A percentile compares a stretch with the other conserved stretches of the same genome.
Evolutionary conservation across 1,140 invertebrate genomes (phyloP).

Genomic region (Homarus americanus): DNA sequence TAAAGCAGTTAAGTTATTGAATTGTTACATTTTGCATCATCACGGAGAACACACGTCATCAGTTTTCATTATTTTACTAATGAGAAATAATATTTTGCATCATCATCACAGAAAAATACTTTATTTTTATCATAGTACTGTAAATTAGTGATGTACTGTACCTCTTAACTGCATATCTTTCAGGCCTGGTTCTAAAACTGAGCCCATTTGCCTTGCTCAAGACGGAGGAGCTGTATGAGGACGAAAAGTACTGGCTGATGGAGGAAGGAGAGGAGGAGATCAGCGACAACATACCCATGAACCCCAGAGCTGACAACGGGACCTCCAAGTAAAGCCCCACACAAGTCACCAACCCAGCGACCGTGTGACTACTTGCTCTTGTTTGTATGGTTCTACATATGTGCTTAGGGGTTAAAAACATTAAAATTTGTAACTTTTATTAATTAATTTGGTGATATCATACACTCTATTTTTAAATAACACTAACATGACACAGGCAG

Average conservation of each 20-base stretch:
- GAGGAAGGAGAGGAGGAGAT: slow-evolving; percentile 75
- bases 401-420: not conserved
- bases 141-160: too few species aligned
- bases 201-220: slow-evolving; percentile 75
- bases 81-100: too few species aligned
- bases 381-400: not conserved
- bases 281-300: slow-evolving; percentile 32
- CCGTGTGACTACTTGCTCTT: not conserved
- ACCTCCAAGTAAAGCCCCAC: slow-evolving; percentile 10
- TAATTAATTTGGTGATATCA: too few species aligned
- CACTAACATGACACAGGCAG: too few species aligned
- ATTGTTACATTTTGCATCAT: too few species aligned
- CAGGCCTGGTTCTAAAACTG: slow-evolving; percentile 76
- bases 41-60: not conserved
- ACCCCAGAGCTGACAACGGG: slow-evolving; percentile 12
- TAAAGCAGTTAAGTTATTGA: too few species aligned
- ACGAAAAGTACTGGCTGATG: slow-evolving; percentile 76
- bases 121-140: too few species aligned
- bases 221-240: slow-evolving; percentile 76
- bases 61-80: too few species aligned
- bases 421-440: not conserved
- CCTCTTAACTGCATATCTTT: not conserved
- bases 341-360: not conserved
- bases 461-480: too few species aligned
- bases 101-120: too few species aligned